Evolutionary conservation across 2,888 invertebrate genomes (phyloP), one percentile per base, ranked within the genome.

Genomic region (Troides helena): DNA sequence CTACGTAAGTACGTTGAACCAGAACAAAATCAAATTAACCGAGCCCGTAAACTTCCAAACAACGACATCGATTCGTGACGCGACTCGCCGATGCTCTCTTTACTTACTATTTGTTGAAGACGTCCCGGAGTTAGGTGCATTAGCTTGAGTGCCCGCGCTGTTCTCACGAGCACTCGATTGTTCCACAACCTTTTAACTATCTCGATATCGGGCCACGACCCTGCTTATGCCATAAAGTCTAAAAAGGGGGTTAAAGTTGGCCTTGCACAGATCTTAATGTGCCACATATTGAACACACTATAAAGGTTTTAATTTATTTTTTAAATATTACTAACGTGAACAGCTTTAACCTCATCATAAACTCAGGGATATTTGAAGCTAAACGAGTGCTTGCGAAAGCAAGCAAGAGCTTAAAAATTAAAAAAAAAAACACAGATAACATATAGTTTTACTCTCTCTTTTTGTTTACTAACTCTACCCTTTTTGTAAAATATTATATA

Each of bases 81-180:
- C 75, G 80, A 79, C 78, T 80, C 73, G 72, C 59, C 67, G 73
- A 69, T 74, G 74, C 74, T 72, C 72, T 74, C 75, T 75, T 75
- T 75, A 66, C 69, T 69, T 70, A 74, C 74, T 77, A 77, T 79
- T 78, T 79, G 78, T 78, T 73, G 73, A 73, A 72, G 72, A 69
- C 62, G 65, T 68, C 73, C 67, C 68, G 66, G 72, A 72, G 73
- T 78, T 75, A 76, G 78, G 76, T 83, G 80, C 83, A 84, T 84
- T 84, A 83, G 75, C 76, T 79, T 82, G 80, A 82, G 81, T 81
- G 82, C 78, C 63, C 67, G 64, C 80, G 80, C 73, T 82, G 82
- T 86, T 90, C 90, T 90, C 90, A 90, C 91, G 89, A 87, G 80
- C 81, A 78, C 82, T 85, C 86, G 86, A 87, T 89, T 90, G 89